Evolutionary conservation across 1,140 invertebrate species (phyloP).

Genomic region (Drosophila leontia): DNA sequence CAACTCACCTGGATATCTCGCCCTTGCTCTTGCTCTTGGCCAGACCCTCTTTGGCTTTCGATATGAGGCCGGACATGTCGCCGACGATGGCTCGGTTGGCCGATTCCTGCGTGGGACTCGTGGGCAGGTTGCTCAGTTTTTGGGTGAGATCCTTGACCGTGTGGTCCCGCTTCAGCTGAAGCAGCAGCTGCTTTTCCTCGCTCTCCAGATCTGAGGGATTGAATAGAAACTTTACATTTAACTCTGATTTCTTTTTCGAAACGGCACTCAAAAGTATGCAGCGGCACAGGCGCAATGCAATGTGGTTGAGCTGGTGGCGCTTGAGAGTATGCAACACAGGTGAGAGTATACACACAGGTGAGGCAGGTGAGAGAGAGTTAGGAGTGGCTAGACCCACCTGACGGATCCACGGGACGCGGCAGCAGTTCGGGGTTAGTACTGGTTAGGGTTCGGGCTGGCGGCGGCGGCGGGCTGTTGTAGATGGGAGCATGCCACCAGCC

Average conservation of each 20-base stretch:
- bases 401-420: slow-evolving; percentile 25
- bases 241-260: neutral
- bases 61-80: slow-evolving; percentile 95
- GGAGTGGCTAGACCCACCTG: slow-evolving; percentile 41
- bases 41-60: slow-evolving; percentile 96
- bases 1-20: slow-evolving; percentile 82
- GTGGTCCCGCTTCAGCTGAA: slow-evolving; percentile 89
- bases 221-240: neutral
- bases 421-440: slow-evolving; percentile 55
- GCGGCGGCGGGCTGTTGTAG: slow-evolving; percentile 17
- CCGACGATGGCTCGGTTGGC: slow-evolving; percentile 87
- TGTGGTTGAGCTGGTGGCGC: slow-evolving; percentile 14
- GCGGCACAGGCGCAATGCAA: slow-evolving; percentile 28
- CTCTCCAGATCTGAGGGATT: slow-evolving; percentile 70
- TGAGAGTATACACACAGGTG: slow-evolving; percentile 13
- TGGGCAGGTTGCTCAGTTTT: slow-evolving; percentile 90
- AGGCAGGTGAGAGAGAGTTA: neutral
- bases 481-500: slow-evolving; percentile 71
- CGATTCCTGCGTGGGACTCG: slow-evolving; percentile 86
- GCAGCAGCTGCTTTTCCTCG: slow-evolving; percentile 76
- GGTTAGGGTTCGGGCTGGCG: slow-evolving; percentile 58
- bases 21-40: slow-evolving; percentile 92
- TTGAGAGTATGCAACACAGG: slow-evolving; percentile 49
- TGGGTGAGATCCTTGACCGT: slow-evolving; percentile 95
- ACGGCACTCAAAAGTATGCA: slow-evolving; percentile 58